These are phyloP conservation scores for Chironomus striatipennis DNA, from an alignment of 1,140 invertebrate species.

Conservation along the genomic window DNA sequence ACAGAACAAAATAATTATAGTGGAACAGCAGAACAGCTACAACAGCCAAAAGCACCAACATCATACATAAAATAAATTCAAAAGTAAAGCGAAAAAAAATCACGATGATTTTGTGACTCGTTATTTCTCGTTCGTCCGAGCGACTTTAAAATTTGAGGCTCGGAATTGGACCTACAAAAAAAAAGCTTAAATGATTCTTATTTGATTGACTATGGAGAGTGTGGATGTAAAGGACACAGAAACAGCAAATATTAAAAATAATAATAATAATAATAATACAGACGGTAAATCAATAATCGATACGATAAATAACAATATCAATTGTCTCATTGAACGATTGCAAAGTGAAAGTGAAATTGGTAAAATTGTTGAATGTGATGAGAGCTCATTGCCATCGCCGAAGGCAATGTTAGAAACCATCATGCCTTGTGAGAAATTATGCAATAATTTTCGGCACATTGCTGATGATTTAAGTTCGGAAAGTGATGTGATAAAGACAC, in stretches of 20 bases:
- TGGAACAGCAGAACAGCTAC: too few relatives aligned
- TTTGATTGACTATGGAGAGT: background rate
- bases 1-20: too few relatives aligned
- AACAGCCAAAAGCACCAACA: too few relatives aligned
- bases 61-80: too few relatives aligned
- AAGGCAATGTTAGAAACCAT: slow-evolving; percentile 19
- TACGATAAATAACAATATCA: background rate
- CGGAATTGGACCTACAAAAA: too few relatives aligned
- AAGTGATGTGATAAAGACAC: slow-evolving; percentile 11
- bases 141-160: too few relatives aligned
- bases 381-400: slow-evolving; percentile 16
- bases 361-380: background rate
- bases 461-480: background rate
- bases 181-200: too few relatives aligned
- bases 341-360: background rate
- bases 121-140: too few relatives aligned
- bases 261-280: background rate
- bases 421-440: slow-evolving; percentile 18
- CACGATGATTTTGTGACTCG: too few relatives aligned
- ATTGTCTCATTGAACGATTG: background rate
- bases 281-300: background rate
- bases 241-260: background rate
- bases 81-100: too few relatives aligned
- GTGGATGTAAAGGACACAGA: background rate
- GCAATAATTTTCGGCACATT: slow-evolving; percentile 18